Percentiles rank a stretch among this genome's conserved stretches.
Conservation (phyloP, 1,140 invertebrate species). For the Achroia grisella region DNA sequence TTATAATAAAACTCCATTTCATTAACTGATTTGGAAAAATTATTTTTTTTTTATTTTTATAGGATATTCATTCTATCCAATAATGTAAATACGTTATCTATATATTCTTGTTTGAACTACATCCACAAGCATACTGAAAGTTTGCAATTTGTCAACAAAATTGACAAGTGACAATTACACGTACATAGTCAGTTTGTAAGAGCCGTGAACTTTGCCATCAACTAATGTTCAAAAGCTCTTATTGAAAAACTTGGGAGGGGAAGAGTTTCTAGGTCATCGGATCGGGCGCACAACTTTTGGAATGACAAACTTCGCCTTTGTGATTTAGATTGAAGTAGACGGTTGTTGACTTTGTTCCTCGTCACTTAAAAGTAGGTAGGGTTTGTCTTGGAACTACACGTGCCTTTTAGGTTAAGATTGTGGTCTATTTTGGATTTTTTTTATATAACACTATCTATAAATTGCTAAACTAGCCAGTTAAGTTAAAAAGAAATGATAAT, state of each 20-base stretch:
- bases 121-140: neutral
- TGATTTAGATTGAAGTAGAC: conserved; percentile 26
- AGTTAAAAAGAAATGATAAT: too few species aligned
- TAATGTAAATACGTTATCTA: too few species aligned
- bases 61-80: too few species aligned
- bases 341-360: conserved; percentile 21
- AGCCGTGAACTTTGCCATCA: conserved; percentile 20
- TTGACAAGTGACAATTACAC: conserved; percentile 8
- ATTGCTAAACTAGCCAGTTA: too few species aligned
- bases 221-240: conserved; percentile 38
- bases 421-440: too few species aligned
- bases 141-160: neutral
- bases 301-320: conserved; percentile 35
- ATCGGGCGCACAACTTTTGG: conserved; percentile 28
- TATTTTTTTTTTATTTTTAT: too few species aligned
- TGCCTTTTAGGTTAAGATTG: too few species aligned
- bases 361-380: conserved; percentile 19
- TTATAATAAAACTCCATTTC: too few species aligned
- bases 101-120: too few species aligned
- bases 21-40: too few species aligned
- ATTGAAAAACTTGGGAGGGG: conserved; percentile 52
- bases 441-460: too few species aligned
- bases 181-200: conserved; percentile 1
- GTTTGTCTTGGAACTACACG: conserved; percentile 7
- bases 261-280: conserved; percentile 41